Base-by-base conservation (phyloP, 2,113 vertebrate genomes). In the Xenopus borealis region DNA sequence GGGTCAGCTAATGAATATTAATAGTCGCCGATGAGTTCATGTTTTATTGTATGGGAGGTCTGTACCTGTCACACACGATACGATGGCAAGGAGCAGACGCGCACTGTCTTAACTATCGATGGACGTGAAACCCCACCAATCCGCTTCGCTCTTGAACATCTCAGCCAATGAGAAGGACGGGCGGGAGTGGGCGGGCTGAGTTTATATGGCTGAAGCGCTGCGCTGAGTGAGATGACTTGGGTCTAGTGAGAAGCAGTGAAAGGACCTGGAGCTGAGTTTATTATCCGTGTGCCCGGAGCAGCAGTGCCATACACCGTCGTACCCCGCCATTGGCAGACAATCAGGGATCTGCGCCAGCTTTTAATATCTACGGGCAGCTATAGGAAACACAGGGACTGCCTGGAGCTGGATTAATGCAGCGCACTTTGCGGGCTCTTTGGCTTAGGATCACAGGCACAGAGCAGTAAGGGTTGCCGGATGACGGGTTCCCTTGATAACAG, bases 171-270 rank as follows among this genome's bases (percentile, higher is more conserved):
- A 81, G 77, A 59, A 66, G 69, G 40, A 72, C 77, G 88, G 82
- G 82, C 27, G 87, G 80, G 82, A 13, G 33, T 7, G 33, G 33
- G 33, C 33, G 33, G 33, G 33, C 84, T 23, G 78, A 69, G 84
- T 89, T 90, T 91, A 90, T 90, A 91, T 83, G 8, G 79, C 75
- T 81, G 80, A 83, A 83, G 83, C 86, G 75, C 83, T 82, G 80
- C 75, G 80, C 81, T 40, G 12, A 69, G 27, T 55, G 78, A 68
- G 83, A 83, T 78, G 78, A 88, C 81, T 87, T 80, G 87, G 65
- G 72, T 78, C 69, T 71, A 79, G 81, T 12, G 47, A 66, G 16
- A 8, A 45, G 30, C 18, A 12, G 33, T 14, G 14, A 3, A 18
- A 16, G 33, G 72, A 33, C 23, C 45, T 33, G 66, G 44, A 75